Evolutionary conservation across 2,797 vertebrate genomes (phyloP).

Genomic region (Gymnoscopelus braueri): DNA sequence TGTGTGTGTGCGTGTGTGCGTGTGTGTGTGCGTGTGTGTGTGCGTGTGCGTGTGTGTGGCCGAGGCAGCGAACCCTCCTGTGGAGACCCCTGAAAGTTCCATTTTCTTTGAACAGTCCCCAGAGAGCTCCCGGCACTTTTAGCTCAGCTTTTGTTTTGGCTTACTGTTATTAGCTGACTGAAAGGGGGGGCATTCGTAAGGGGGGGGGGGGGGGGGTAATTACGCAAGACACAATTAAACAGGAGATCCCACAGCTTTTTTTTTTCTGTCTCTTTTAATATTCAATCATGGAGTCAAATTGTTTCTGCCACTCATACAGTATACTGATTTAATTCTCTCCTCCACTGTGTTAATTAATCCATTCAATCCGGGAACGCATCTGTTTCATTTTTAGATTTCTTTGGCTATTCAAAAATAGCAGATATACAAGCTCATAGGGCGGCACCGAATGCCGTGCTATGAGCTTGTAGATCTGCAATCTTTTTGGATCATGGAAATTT

Average conservation of each 20-base stretch:
- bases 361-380: too few species aligned
- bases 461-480: too few species aligned
- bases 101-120: constrained; percentile 1
- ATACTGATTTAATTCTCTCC: constrained; percentile 74
- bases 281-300: constrained; percentile 69
- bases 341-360: constrained; percentile 65
- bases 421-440: too few species aligned
- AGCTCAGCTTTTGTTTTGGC: not conserved
- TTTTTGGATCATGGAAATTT: too few species aligned
- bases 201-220: constrained; percentile 50
- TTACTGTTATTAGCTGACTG: constrained; percentile 13
- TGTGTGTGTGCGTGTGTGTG: too few species aligned
- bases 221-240: constrained; percentile 63
- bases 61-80: too few species aligned
- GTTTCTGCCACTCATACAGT: constrained; percentile 74
- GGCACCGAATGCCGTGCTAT: too few species aligned
- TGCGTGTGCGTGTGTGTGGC: too few species aligned
- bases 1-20: too few species aligned
- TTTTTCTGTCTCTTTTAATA: constrained; percentile 62
- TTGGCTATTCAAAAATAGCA: too few species aligned
- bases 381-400: too few species aligned
- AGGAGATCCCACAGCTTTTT: constrained; percentile 52
- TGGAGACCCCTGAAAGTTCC: too few species aligned
- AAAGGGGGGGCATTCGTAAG: constrained; percentile 19
- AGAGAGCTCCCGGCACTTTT: not conserved